These are phyloP conservation scores for Corythaeola cristata DNA, from an alignment of 2,113 vertebrate genomes.

Conservation along the genomic window DNA sequence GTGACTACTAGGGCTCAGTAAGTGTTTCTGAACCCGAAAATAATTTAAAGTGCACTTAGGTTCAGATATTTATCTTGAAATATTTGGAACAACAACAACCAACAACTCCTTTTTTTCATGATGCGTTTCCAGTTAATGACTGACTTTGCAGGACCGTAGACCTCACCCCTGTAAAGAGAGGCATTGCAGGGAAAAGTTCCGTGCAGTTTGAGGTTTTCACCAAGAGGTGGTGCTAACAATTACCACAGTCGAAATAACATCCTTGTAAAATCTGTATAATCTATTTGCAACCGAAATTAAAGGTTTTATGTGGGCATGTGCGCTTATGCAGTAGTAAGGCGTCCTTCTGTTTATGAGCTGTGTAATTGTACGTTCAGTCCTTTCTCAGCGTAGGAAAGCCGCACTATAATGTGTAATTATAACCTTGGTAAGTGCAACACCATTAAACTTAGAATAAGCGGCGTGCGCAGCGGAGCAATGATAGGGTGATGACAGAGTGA, in stretches of 20 bases:
- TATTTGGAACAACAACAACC: neutral
- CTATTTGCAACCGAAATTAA: conserved; percentile 18
- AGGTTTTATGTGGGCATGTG: conserved; percentile 32
- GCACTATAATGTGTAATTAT: conserved; percentile 48
- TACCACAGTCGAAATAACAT: neutral
- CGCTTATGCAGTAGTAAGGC: neutral
- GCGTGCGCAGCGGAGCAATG: neutral
- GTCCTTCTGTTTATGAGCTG: conserved; percentile 53
- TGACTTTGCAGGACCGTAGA: neutral
- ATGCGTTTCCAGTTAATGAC: neutral
- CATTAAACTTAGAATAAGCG: conserved; percentile 22
- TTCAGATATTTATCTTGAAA: neutral
- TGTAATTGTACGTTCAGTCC: conserved; percentile 36
- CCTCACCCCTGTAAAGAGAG: neutral
- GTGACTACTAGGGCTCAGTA: neutral
- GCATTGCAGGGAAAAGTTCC: neutral
- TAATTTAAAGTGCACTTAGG: neutral
- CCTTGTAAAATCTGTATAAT: conserved; percentile 13
- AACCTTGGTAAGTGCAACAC: conserved; percentile 47
- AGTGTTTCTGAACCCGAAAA: neutral
- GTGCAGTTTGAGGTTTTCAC: neutral
- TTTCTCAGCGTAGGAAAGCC: neutral
- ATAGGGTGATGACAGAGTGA: conserved; percentile 63
- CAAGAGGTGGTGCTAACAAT: conserved; percentile 43
- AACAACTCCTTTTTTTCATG: neutral